Evolutionary conservation across 2,113 vertebrate genomes (phyloP).

Genomic region (Nematolebias whitei): DNA sequence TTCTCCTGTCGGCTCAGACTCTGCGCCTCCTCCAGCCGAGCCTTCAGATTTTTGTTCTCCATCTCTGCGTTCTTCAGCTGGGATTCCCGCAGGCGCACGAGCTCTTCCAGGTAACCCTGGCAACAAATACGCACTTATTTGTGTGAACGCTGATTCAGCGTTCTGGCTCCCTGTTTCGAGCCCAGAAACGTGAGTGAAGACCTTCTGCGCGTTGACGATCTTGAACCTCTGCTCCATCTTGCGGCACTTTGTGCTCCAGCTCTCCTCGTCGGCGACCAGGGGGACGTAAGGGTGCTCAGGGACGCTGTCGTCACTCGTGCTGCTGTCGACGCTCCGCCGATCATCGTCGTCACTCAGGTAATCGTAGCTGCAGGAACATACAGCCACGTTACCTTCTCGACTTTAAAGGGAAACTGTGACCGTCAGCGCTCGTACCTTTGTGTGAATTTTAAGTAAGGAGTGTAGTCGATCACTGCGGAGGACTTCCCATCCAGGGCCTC

Average conservation of each 20-base stretch:
- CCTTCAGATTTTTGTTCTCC: slow-evolving; percentile 89
- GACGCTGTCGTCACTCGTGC: slow-evolving; percentile 91
- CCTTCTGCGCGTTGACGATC: slow-evolving; percentile 97
- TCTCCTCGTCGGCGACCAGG: slow-evolving; percentile 93
- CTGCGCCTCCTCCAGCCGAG: slow-evolving; percentile 87
- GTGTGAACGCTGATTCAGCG: no score
- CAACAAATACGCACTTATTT: slow-evolving; percentile 15
- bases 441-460: slow-evolving; percentile 96
- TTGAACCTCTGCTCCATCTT: slow-evolving; percentile 99
- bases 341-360: slow-evolving; percentile 97
- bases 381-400: background rate
- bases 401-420: background rate
- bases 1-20: slow-evolving; percentile 92
- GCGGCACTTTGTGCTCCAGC: slow-evolving; percentile 96
- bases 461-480: slow-evolving; percentile 91
- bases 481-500: slow-evolving; percentile 93
- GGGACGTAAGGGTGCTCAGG: slow-evolving; percentile 94
- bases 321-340: slow-evolving; percentile 89
- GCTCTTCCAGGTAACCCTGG: slow-evolving; percentile 95
- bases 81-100: slow-evolving; percentile 93
- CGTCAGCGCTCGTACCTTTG: slow-evolving; percentile 83
- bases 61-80: slow-evolving; percentile 95
- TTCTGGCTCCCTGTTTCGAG: background rate
- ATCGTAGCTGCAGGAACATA: slow-evolving; percentile 83
- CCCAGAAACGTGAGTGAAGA: slow-evolving; percentile 42